Conservation (phyloP, 1,140 invertebrate genomes). For the Drosophila lowei region DNA sequence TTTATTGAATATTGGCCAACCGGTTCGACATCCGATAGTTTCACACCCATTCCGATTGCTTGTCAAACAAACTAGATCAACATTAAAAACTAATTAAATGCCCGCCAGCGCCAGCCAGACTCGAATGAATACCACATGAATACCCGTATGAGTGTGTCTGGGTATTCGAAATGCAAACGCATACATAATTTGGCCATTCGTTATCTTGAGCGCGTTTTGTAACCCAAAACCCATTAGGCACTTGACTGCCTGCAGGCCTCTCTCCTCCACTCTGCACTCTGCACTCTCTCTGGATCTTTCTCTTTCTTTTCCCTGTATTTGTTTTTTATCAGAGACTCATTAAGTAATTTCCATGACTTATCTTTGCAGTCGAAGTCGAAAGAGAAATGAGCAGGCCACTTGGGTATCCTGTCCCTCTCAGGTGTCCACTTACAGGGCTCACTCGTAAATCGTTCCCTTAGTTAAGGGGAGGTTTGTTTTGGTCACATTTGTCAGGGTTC, state of each 20-base stretch:
- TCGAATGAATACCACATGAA: conserved; percentile 44
- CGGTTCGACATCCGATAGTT: conserved; percentile 28
- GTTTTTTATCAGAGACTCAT: conserved; percentile 71
- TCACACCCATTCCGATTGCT: conserved; percentile 68
- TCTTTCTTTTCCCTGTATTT: conserved; percentile 19
- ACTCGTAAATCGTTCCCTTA: conserved; percentile 29
- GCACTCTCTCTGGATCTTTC: conserved; percentile 12
- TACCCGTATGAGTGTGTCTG: conserved; percentile 21
- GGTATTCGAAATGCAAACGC: conserved; percentile 60
- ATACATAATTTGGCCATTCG: conserved; percentile 75
- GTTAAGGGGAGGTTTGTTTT: conserved; percentile 71
- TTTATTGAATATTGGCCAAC: conserved; percentile 48
- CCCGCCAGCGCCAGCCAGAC: conserved; percentile 30
- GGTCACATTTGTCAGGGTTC: conserved; percentile 62
- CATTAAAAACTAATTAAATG: conserved; percentile 82
- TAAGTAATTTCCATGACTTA: conserved; percentile 76
- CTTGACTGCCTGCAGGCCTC: conserved; percentile 52
- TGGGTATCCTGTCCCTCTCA: conserved; percentile 53
- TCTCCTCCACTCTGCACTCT: conserved; percentile 10
- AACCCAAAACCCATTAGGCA: conserved; percentile 78
- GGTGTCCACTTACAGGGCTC: conserved; percentile 69
- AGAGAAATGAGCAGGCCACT: conserved; percentile 47
- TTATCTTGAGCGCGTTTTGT: conserved; percentile 75
- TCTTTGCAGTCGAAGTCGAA: conserved; percentile 28
- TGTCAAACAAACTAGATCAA: conserved; percentile 77